A percentile compares a stretch with the other conserved stretches of the same genome.
Conservation (phyloP, 2,797 vertebrate genomes). For the Kryptolebias ocellatus region DNA sequence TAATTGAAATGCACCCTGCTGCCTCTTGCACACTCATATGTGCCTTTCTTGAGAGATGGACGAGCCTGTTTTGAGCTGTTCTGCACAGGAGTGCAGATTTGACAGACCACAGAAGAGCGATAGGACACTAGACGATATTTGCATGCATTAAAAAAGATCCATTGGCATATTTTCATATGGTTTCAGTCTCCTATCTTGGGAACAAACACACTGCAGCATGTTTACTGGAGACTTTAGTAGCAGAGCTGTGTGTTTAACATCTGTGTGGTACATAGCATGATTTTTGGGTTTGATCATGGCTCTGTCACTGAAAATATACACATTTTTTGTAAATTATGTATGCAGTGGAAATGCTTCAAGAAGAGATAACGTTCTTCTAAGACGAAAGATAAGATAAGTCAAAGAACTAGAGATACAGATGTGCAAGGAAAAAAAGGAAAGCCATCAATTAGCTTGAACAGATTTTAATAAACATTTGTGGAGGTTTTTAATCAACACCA, state of each 20-base stretch:
- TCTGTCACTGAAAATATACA: constrained; percentile 21
- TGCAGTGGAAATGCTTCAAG: constrained; percentile 26
- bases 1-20: constrained; percentile 39
- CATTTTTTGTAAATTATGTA: constrained; percentile 28
- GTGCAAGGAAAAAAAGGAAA: constrained; percentile 13
- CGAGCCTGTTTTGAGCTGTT: constrained; percentile 46
- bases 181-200: constrained; percentile 19
- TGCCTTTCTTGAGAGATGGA: constrained; percentile 43
- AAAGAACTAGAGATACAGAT: constrained; percentile 16
- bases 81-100: constrained; percentile 45
- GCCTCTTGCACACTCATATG: constrained; percentile 25
- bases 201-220: constrained; percentile 26
- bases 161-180: constrained; percentile 30
- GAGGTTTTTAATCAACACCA: constrained; percentile 22
- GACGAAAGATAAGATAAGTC: constrained; percentile 41
- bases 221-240: constrained; percentile 5
- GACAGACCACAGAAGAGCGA: constrained; percentile 53
- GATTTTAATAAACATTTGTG: constrained; percentile 23
- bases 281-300: constrained; percentile 32
- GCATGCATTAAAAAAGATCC: constrained; percentile 54
- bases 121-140: constrained; percentile 70
- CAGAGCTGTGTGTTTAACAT: constrained; percentile 27
- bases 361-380: constrained; percentile 4
- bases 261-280: constrained; percentile 41
- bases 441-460: constrained; percentile 1